Base-by-base conservation (phyloP, 2,113 vertebrate genomes). In the Rynchops niger region DNA sequence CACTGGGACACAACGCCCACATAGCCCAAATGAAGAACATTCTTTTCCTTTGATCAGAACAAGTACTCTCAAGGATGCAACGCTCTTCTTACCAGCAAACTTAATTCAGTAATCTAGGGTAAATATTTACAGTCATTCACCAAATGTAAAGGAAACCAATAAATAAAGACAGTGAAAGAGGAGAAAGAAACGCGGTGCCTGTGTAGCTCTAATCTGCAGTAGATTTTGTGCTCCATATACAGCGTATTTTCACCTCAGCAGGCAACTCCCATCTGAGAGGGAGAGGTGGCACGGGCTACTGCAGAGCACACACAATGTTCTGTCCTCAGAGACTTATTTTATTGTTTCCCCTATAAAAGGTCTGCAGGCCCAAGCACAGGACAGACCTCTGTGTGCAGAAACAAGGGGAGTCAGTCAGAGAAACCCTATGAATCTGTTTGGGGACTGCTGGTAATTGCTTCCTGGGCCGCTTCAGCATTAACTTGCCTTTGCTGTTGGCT, bases 91-190 rank as follows among this genome's bases (percentile, higher is more conserved):
- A 50, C 30, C 36, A 66, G 34, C 14, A 78, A 78, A 5, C 5
- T 86, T 67, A 67, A 67, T 71, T 76, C 29, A 74, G 7, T 74
- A n/a, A 86, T 47, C 42, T 27, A 73, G 20, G 14, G 32, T 66
- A 83, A 73, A 59, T 81, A 81, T 73, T 73, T 82, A 45, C 43
- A 89, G 22, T 65, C 12, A 50, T 80, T 80, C 27, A 42, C 17
- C 30, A 76, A 73, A 53, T 23, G 22, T 26, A 72, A 89, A 63
- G 10, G 26, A 72, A 82, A 50, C 14, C 18, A 63, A 47, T 58
- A 86, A 86, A 86, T 58, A 94, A 72, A 78, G 36, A 38, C 40
- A 13, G 87, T 71, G 34, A 63, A 81, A 84, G 63, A 69, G n/a
- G 17, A 65, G 49, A 73, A 62, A 18, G 29, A 83, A 82, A 71